phyloP scores from a whole-genome alignment of 2,797 vertebrate genomes.

The Pantherophis alleghaniensis region DNA sequence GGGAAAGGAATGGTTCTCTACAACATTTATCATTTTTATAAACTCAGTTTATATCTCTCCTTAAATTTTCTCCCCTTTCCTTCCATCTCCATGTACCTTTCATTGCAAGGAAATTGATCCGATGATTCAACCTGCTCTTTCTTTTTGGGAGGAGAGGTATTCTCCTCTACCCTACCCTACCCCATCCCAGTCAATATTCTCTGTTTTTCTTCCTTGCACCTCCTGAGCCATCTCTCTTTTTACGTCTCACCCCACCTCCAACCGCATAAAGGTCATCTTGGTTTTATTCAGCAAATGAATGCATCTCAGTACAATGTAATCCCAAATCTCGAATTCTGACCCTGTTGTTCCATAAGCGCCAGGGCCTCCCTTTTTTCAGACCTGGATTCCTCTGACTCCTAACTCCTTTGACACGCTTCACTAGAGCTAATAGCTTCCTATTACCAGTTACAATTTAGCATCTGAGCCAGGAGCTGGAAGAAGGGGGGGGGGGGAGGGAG shows the following conservation, averaged over 20 bases:
- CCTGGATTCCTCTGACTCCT: conserved; percentile 62
- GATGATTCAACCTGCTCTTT: neutral
- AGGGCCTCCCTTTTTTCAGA: conserved; percentile 52
- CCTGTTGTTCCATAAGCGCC: conserved; percentile 58
- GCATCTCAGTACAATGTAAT: conserved; percentile 58
- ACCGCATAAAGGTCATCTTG: conserved; percentile 35
- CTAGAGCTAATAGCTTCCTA: conserved; percentile 73
- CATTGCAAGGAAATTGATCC: neutral
- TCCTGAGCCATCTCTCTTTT: conserved; percentile 15
- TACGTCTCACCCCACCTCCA: conserved; percentile 7
- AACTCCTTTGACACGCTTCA: conserved; percentile 71
- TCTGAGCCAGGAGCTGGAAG: conserved; percentile 74
- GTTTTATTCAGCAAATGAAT: conserved; percentile 53
- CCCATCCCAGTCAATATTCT: neutral
- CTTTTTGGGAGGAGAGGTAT: neutral
- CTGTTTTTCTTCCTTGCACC: neutral
- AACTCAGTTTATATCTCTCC: neutral
- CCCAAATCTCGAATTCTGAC: conserved; percentile 61
- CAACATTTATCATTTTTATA: neutral
- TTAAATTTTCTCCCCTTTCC: neutral
- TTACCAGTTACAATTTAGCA: conserved; percentile 77
- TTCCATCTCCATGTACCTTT: neutral
- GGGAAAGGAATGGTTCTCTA: neutral
- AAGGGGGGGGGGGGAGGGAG: conserved; percentile 56
- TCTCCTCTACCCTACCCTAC: neutral